Evolutionary conservation across 1,140 invertebrate species (phyloP).

Genomic region (Heliconius hermathena): DNA sequence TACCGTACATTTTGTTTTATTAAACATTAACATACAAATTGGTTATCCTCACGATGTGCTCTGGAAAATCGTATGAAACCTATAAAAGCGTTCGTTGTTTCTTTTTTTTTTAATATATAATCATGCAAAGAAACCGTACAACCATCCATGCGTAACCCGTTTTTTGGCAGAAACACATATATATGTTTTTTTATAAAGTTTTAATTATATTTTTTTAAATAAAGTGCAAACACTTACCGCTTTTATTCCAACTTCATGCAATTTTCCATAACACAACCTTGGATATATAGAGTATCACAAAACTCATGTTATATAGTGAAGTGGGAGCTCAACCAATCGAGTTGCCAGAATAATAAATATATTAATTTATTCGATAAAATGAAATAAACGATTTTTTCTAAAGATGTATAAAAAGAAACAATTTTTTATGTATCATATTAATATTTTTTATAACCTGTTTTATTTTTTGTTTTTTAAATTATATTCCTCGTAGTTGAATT

Average conservation of each 20-base stretch:
- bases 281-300: slow-evolving; percentile 63
- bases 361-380: background rate
- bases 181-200: background rate
- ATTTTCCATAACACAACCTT: slow-evolving; percentile 75
- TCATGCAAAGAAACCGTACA: slow-evolving; percentile 33
- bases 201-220: slow-evolving; percentile 21
- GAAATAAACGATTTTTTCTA: background rate
- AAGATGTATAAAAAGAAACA: background rate
- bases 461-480: background rate
- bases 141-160: slow-evolving; percentile 41
- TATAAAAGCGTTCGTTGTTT: background rate
- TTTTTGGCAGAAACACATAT: slow-evolving; percentile 22
- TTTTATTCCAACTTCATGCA: slow-evolving; percentile 54
- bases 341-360: slow-evolving; percentile 33
- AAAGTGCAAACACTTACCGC: slow-evolving; percentile 64
- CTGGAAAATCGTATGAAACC: slow-evolving; percentile 57
- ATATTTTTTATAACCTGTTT: background rate
- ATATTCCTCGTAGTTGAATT: background rate
- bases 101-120: slow-evolving; percentile 13
- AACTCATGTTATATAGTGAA: slow-evolving; percentile 12
- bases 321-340: background rate
- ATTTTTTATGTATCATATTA: too few species aligned
- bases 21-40: slow-evolving; percentile 46
- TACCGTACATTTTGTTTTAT: slow-evolving; percentile 45
- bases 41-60: slow-evolving; percentile 59